Base-by-base conservation (phyloP, 2,797 vertebrate genomes). In the Apogon hyalosoma region DNA sequence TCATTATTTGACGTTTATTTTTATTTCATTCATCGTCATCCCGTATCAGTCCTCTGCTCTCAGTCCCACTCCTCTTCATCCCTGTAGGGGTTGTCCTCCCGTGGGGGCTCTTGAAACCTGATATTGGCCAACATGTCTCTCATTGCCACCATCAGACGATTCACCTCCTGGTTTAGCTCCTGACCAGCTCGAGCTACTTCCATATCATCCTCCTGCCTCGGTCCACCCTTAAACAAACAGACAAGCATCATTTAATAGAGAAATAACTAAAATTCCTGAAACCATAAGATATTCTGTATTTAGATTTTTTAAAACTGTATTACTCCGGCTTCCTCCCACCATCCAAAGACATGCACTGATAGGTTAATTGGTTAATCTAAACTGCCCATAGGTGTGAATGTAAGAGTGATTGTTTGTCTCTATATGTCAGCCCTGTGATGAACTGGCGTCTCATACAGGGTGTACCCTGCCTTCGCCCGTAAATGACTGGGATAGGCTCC, bases 101-200 rank as follows among this genome's bases (percentile, higher is more conserved):
- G 92, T 0, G 95, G 96, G 0, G 95, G 96, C 71, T 98, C 97
- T 63, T 96, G 96, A 81, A 99, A 98, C 83, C 96, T 95, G 88
- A 99, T 98, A 90, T 98, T 98, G 24, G 96, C 97, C 92, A 99
- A 92, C 96, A 99, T 97, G 93, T 98, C 98, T 15, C 97, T 93
- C 94, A 99, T 97, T 8, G 97, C 98, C 39, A 96, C 95, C 97
- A 99, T 99, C 9, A 99, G 94, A 64, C 96, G 91, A 85, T 99
- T 97, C 68, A 99, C 94, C 69, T 97, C 97, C 70, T 98, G 96
- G 92, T 98, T 96, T 6, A 94, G 93, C 80, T 98, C 95, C 76
- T 93, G 95, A 6, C 94, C 95, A 0, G 95, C 96, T 19, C 94
- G 93, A 0, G 95, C 96, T 64, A 96, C 96, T 15, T 96, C 95